A percentile compares a stretch with the other conserved stretches of the same genome.
phyloP scores from a whole-genome alignment of 2,888 invertebrate species.

The Dasysyrphus albostriatus region DNA sequence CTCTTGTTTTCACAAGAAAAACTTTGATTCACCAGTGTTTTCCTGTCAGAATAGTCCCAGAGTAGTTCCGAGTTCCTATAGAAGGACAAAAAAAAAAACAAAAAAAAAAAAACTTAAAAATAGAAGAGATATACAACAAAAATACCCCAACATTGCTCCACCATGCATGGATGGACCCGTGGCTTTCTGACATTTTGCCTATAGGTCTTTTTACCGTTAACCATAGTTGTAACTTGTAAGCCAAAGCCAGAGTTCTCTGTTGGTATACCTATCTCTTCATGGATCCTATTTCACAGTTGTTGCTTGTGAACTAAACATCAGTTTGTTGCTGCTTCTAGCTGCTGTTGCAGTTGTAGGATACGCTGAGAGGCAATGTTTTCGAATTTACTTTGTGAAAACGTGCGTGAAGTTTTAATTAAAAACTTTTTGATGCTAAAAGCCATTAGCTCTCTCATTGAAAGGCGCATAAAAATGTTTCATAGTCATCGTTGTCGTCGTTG shows the following conservation, averaged over 20 bases:
- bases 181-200: slow-evolving; percentile 39
- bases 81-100: slow-evolving; percentile 26
- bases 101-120: slow-evolving; percentile 21
- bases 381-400: slow-evolving; percentile 76
- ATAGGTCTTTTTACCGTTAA: slow-evolving; percentile 28
- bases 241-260: slow-evolving; percentile 32
- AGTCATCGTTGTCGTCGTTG: slow-evolving; percentile 3
- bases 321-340: slow-evolving; percentile 30
- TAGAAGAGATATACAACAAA: background rate
- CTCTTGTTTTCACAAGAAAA: slow-evolving; percentile 55
- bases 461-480: slow-evolving; percentile 62
- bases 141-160: slow-evolving; percentile 46
- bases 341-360: slow-evolving; percentile 61
- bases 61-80: background rate
- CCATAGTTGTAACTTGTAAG: slow-evolving; percentile 24
- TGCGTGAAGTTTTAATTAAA: slow-evolving; percentile 76
- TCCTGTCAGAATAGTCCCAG: slow-evolving; percentile 31
- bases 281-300: slow-evolving; percentile 74
- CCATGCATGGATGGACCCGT: slow-evolving; percentile 70
- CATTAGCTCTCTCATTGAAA: slow-evolving; percentile 70
- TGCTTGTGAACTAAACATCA: slow-evolving; percentile 71
- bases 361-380: slow-evolving; percentile 67
- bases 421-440: slow-evolving; percentile 71
- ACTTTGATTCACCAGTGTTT: slow-evolving; percentile 66
- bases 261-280: slow-evolving; percentile 20